Conservation (phyloP, 64 coral and sea anemone species). For the Dendrophyllia cribrosa region DNA sequence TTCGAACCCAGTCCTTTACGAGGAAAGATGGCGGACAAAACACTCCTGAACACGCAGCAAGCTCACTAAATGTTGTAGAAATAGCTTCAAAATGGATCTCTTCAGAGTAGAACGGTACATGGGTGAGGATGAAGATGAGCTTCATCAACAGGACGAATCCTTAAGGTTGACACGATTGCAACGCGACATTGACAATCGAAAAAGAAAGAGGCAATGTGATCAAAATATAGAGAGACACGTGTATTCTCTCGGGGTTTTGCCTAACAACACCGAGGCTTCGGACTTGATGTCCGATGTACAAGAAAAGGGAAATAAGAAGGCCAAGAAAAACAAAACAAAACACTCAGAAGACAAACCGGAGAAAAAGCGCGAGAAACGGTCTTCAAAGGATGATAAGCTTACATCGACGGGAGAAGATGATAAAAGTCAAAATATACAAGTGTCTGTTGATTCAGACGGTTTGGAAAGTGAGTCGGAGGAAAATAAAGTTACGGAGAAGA, state of each 20-base stretch:
- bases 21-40: slow-evolving; percentile 32
- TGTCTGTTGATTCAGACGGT: background rate
- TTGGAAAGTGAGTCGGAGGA: background rate
- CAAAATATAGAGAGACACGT: background rate
- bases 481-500: background rate
- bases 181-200: slow-evolving; percentile 54
- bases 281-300: background rate
- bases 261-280: background rate
- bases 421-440: background rate
- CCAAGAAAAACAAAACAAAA: background rate
- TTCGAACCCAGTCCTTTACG: background rate
- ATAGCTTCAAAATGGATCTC: slow-evolving; percentile 69
- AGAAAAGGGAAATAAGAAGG: slow-evolving; percentile 6
- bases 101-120: slow-evolving; percentile 78
- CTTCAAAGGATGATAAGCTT: background rate
- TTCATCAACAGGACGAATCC: slow-evolving; percentile 28
- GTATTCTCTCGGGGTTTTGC: no score
- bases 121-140: slow-evolving; percentile 51
- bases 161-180: slow-evolving; percentile 46
- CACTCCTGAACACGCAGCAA: no score
- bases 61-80: background rate
- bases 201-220: slow-evolving; percentile 37
- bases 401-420: background rate
- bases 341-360: background rate
- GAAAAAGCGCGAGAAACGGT: background rate